Evolutionary conservation across 2,888 invertebrate species (phyloP).

Genomic region (Xylophagus ater): DNA sequence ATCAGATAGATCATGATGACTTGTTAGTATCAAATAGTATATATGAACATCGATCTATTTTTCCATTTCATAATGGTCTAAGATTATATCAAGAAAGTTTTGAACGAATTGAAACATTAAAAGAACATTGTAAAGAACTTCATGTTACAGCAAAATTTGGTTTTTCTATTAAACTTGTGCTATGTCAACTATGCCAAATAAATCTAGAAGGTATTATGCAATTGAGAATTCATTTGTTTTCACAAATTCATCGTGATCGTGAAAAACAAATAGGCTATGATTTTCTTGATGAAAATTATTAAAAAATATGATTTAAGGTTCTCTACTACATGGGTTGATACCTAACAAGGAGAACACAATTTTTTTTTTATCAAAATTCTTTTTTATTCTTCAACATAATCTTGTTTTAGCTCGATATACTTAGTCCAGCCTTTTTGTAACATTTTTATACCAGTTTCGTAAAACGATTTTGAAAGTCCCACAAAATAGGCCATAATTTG

Average conservation of each 20-base stretch:
- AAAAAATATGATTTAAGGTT: background rate
- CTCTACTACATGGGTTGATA: no score
- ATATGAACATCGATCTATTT: slow-evolving; percentile 36
- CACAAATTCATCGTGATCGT: slow-evolving; percentile 36
- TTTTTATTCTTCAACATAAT: no score
- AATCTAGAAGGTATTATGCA: slow-evolving; percentile 32
- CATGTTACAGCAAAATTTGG: slow-evolving; percentile 35
- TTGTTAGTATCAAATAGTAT: slow-evolving; percentile 27
- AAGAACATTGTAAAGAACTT: slow-evolving; percentile 40
- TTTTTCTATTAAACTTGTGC: slow-evolving; percentile 19
- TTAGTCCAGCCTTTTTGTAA: no score
- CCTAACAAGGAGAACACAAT: no score
- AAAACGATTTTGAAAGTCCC: no score
- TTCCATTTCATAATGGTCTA: slow-evolving; percentile 44
- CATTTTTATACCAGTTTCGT: no score
- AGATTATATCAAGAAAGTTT: slow-evolving; percentile 36
- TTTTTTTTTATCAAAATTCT: no score
- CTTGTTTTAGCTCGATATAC: no score
- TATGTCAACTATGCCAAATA: slow-evolving; percentile 31
- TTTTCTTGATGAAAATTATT: no score
- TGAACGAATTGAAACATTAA: slow-evolving; percentile 29
- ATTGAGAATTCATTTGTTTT: slow-evolving; percentile 40
- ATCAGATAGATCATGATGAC: slow-evolving; percentile 29
- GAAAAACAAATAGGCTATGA: slow-evolving; percentile 33
- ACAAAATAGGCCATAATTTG: no score